A percentile compares a stretch with the other conserved stretches of the same genome.
These are phyloP conservation scores for Branchipolynoe longqiensis DNA, from an alignment of 2,888 invertebrate genomes.

Conservation along the genomic window DNA sequence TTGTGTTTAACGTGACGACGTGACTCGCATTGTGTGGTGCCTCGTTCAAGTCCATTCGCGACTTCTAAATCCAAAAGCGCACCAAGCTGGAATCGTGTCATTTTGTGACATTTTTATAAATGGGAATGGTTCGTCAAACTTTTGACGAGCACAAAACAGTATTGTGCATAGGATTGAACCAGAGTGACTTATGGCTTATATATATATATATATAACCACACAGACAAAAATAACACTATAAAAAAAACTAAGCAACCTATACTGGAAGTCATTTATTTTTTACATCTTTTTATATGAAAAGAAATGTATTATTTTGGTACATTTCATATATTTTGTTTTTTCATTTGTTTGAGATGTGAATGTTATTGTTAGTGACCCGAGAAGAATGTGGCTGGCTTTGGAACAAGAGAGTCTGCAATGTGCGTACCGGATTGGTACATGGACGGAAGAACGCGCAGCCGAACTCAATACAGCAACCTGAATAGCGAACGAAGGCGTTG, in stretches of 20 bases:
- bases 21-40: neutral
- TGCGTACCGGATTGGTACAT: neutral
- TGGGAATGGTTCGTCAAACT: slow-evolving; percentile 5
- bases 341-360: slow-evolving; percentile 39
- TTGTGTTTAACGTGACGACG: slow-evolving; percentile 5
- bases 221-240: no score
- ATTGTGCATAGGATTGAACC: slow-evolving; percentile 43
- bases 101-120: slow-evolving; percentile 40
- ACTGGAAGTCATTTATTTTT: slow-evolving; percentile 72
- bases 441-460: slow-evolving; percentile 14
- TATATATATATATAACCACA: no score
- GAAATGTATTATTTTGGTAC: slow-evolving; percentile 79
- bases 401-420: slow-evolving; percentile 10
- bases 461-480: slow-evolving; percentile 32
- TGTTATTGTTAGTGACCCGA: slow-evolving; percentile 25
- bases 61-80: slow-evolving; percentile 14
- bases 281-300: slow-evolving; percentile 74
- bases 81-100: slow-evolving; percentile 17
- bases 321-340: slow-evolving; percentile 68
- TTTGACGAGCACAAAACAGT: slow-evolving; percentile 47
- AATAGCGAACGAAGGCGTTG: neutral
- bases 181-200: no score
- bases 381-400: slow-evolving; percentile 9
- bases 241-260: no score
- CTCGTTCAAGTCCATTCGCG: neutral